These are phyloP conservation scores for Caenorhabditis latens DNA, from an alignment of 1,140 invertebrate species.

Conservation along the genomic window DNA sequence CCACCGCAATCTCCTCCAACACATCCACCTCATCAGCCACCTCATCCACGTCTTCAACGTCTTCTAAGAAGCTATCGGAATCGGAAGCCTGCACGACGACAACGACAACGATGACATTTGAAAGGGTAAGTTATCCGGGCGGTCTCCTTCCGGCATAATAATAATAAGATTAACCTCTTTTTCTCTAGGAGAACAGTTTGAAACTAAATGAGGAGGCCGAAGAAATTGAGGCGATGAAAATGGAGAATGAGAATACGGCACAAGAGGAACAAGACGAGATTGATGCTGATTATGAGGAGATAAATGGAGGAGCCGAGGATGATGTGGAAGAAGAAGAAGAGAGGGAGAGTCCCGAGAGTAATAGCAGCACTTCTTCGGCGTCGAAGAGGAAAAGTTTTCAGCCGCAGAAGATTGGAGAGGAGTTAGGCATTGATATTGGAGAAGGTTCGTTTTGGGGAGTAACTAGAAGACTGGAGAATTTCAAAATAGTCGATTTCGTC, in stretches of 20 bases:
- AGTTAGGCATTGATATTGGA: constrained; percentile 15
- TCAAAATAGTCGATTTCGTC: no score
- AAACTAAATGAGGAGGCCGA: not conserved
- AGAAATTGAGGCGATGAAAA: constrained; percentile 15
- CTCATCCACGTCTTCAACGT: not conserved
- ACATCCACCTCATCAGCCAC: constrained; percentile 5
- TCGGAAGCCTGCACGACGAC: not conserved
- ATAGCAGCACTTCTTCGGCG: constrained; percentile 2
- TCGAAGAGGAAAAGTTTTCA: constrained; percentile 57
- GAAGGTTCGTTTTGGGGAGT: not conserved
- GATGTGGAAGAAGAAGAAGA: constrained; percentile 26
- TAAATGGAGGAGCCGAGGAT: constrained; percentile 16
- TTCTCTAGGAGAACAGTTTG: not conserved
- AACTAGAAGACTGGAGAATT: not conserved
- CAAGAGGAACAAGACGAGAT: constrained; percentile 44
- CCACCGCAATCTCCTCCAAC: not conserved
- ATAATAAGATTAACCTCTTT: constrained; percentile 4
- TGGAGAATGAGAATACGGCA: constrained; percentile 1
- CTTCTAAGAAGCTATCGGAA: not conserved
- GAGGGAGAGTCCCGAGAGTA: not conserved
- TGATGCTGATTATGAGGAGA: constrained; percentile 37
- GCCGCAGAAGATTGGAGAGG: constrained; percentile 59
- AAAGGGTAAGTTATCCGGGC: not conserved
- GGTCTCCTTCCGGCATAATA: no score
- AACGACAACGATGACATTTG: not conserved